Evolutionary conservation across 92 coral and sea anemone genomes (phyloP), one percentile per base, ranked within the genome.

Genomic region (Paramuricea clavata): DNA sequence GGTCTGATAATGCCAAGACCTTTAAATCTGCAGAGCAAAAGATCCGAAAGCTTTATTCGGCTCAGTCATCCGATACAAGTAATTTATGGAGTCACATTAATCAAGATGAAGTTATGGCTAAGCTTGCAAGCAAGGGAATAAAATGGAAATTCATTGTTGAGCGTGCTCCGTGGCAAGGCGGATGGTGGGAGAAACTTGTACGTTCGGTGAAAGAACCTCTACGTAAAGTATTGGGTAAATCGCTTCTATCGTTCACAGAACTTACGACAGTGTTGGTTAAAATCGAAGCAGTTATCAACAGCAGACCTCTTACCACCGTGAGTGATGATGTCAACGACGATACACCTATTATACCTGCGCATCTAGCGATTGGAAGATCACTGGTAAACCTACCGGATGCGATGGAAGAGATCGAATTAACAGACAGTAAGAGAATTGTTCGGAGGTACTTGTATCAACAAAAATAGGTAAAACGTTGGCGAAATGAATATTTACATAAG

Each of bases 261-360:
- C 68, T 74, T 76, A 72, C 64, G 22, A 81, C 78, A 23, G 35
- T 88, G 0, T 61, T 82, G 0, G 60, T 61, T 19, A 28, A 12
- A 23, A 81, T 61, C 6, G 87, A 88, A 88, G 77, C 49, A 74
- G 59, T 69, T 7, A 54, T 87, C 56, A 87, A 87, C 73, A 49
- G 59, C 1, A 31, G 86, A 43, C 86, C 86, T 0, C 64, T 70
- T 9, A 79, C 90, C 25, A 50, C 82, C 69, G 82, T 87, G 19
- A 81, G 91, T 72, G 86, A 87, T 43, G 91, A 81, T 47, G 19
- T 15, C n/a, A 54, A 82, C 72, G 91, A 81, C 57, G 81, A 50
- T 12, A 39, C 67, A 31, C 87, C 83, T 39, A 81, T 87, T 9
- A 87, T 81, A 19, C 87, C 86, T 0, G 90, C 90, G 5, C 90